Evolutionary conservation across 2,888 invertebrate genomes (phyloP).

Genomic region (Cheilosia pagana): DNA sequence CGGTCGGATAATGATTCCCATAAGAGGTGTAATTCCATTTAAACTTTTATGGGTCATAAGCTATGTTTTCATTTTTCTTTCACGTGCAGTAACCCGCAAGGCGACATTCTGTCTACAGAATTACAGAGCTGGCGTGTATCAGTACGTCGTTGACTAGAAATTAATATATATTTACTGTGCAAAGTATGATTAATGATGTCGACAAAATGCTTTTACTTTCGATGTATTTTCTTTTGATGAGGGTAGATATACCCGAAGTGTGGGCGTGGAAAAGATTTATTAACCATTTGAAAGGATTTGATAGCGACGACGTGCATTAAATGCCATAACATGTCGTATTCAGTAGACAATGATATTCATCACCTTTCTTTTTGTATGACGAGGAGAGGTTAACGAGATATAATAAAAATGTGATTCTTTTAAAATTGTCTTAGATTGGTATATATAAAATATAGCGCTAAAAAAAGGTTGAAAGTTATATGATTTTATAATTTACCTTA

Average conservation of each 20-base stretch:
- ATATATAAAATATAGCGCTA: neutral
- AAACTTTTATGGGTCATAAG: neutral
- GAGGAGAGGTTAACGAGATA: slow-evolving; percentile 12
- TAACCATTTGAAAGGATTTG: slow-evolving; percentile 58
- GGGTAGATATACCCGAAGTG: neutral
- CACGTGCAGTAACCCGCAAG: neutral
- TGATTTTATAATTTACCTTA: slow-evolving; percentile 14
- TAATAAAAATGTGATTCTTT: slow-evolving; percentile 29
- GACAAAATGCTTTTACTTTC: slow-evolving; percentile 15
- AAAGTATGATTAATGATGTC: slow-evolving; percentile 38
- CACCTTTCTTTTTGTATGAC: neutral
- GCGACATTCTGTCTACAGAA: neutral
- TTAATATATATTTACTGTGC: neutral
- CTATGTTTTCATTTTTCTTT: slow-evolving; percentile 2
- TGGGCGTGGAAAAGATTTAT: slow-evolving; percentile 20
- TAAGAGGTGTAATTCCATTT: neutral
- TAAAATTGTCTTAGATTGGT: neutral
- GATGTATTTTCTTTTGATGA: neutral
- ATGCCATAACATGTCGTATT: slow-evolving; percentile 13
- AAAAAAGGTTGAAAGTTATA: neutral
- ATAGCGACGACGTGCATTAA: slow-evolving; percentile 10
- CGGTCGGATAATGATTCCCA: neutral
- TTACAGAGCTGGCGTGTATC: slow-evolving; percentile 29
- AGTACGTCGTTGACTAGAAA: neutral
- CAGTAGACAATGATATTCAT: slow-evolving; percentile 16